phyloP scores from a whole-genome alignment of 2,797 vertebrate species.

The Neomorphus geoffroyi region DNA sequence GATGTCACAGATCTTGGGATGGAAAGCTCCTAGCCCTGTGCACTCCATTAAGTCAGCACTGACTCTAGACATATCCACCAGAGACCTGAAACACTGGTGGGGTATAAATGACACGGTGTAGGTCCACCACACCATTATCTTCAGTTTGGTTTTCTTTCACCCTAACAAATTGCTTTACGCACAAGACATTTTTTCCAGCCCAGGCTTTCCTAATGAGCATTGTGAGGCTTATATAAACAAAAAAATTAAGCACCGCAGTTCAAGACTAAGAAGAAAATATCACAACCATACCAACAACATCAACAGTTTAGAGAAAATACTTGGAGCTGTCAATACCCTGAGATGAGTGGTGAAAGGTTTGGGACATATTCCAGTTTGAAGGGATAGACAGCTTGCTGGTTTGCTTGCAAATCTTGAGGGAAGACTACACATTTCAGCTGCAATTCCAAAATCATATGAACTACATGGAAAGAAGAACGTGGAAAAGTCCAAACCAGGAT shows the following conservation, averaged over 20 bases:
- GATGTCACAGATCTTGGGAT: background rate
- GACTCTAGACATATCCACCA: background rate
- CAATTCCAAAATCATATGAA: background rate
- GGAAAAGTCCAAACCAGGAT: conserved; percentile 4
- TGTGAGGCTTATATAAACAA: conserved; percentile 35
- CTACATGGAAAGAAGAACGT: background rate
- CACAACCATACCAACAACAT: conserved; percentile 51
- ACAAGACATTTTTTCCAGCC: background rate
- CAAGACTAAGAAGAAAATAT: conserved; percentile 20
- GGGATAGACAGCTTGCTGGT: background rate
- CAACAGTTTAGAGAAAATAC: conserved; percentile 60
- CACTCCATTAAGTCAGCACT: background rate
- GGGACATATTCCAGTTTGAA: conserved; percentile 38
- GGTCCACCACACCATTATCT: background rate
- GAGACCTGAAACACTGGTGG: background rate
- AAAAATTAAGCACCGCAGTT: conserved; percentile 28
- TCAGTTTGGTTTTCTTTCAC: background rate
- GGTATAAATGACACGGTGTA: rapidly evolving
- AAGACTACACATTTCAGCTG: background rate
- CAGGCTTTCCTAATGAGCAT: conserved; percentile 29
- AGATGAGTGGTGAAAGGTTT: conserved; percentile 54
- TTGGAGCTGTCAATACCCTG: conserved; percentile 61
- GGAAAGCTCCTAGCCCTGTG: background rate
- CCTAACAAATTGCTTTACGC: background rate
- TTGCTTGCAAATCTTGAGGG: background rate